Evolutionary conservation across 2,888 invertebrate species (phyloP).

Genomic region (Calameuta filiformis): DNA sequence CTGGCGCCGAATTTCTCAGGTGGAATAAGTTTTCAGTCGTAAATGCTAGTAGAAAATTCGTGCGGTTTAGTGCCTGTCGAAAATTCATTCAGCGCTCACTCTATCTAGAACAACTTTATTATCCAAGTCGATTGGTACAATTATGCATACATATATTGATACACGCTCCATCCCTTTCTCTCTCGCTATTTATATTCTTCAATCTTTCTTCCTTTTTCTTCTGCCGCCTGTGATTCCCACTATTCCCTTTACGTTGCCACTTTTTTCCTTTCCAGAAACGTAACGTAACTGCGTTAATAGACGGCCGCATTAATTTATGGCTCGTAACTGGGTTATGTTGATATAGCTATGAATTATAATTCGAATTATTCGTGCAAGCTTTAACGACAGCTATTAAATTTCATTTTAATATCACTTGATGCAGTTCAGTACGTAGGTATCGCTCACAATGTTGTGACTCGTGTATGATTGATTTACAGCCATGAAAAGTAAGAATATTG

Average conservation of each 20-base stretch:
- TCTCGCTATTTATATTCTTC: no score
- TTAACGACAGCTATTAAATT: constrained; percentile 2
- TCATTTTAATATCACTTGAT: background rate
- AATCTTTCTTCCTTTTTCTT: background rate
- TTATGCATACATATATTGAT: no score
- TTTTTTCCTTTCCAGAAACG: background rate
- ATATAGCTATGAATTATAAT: constrained; percentile 53
- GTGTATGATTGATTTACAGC: background rate
- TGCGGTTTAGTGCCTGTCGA: background rate
- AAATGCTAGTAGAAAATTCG: background rate
- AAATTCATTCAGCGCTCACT: no score
- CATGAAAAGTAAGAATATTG: background rate
- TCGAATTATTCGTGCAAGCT: constrained; percentile 38
- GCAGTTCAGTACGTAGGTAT: background rate
- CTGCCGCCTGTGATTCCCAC: background rate
- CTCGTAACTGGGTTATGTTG: constrained; percentile 27
- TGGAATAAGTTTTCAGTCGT: background rate
- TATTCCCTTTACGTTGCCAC: background rate
- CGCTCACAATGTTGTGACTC: background rate
- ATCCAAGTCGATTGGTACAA: no score
- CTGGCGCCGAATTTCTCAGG: background rate
- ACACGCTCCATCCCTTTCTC: no score
- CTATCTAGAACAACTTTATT: no score
- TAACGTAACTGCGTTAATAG: constrained; percentile 39
- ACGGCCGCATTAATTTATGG: constrained; percentile 44